Base-by-base conservation (phyloP, 2,113 vertebrate genomes). In the Baryphthengus martii region DNA sequence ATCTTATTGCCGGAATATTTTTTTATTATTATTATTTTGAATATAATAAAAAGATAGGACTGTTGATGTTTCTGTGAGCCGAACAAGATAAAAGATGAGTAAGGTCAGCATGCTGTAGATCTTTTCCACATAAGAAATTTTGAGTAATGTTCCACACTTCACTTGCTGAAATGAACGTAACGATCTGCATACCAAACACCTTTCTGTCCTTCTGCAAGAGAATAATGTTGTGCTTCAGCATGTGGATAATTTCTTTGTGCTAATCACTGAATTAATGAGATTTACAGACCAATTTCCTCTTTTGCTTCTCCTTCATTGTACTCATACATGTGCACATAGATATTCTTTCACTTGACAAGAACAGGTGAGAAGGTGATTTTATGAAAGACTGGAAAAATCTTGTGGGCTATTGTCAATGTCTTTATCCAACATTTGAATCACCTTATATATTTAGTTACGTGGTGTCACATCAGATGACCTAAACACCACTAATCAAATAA, bases 221-320 rank as follows among this genome's bases (percentile, higher is more conserved):
- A 90, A 94, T 85, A 83, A 76, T 88, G 49, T 89, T 91, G 65
- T 90, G 82, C 88, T 90, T 91, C 84, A 75, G 50, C 33, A 75
- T 58, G 68, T 90, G 61, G 42, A 82, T 89, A 87, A 93, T 91
- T 93, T 65, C 44, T 76, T 95, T 65, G 37, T 88, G 72, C n/a
- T 90, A 95, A 80, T 93, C 40, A 72, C 31, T 4, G 2, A 91
- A 77, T 90, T 97, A 93, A 95, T 94, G 85, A 92, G 79, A 90
- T 76, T 76, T 92, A 42, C 31, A 66, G n/a, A 88, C 12, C n/a
- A 88, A 47, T 94, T 93, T 82, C 40, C 90, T 93, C 39, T 58
- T 89, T 66, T 79, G 24, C 7, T 88, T 93, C 42, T 77, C 15
- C 23, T 87, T 94, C 45, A 49, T 82, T 82, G 10, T 75, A 63